A percentile compares a stretch with the other conserved stretches of the same genome.
Evolutionary conservation across 2,888 invertebrate species (phyloP).

Genomic region (Rhingia rostrata): DNA sequence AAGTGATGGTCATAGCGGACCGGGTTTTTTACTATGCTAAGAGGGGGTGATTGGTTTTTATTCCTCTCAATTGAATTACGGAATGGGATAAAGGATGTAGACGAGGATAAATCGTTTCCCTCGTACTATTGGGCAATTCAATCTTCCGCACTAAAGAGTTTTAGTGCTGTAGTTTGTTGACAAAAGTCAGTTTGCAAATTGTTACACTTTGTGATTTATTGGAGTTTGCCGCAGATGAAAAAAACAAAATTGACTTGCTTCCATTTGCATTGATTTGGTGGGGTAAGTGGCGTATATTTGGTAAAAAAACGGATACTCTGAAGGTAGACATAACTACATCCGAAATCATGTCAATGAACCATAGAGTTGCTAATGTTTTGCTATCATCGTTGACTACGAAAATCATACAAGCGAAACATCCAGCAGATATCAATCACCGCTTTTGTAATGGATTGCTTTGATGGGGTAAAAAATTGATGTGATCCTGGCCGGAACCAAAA

Average conservation of each 20-base stretch:
- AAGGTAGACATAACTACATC: background rate
- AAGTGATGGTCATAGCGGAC: constrained; percentile 56
- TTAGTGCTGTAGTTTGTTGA: constrained; percentile 60
- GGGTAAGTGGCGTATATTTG: background rate
- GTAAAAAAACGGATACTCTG: background rate
- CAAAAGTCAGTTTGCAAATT: constrained; percentile 51
- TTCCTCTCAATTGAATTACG: constrained; percentile 57
- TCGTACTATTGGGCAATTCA: constrained; percentile 37
- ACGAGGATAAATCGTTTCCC: constrained; percentile 48
- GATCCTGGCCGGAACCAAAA: too few relatives aligned
- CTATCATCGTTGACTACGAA: too few relatives aligned
- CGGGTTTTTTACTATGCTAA: constrained; percentile 49
- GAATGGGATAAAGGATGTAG: constrained; percentile 33
- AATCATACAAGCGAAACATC: too few relatives aligned
- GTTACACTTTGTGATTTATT: constrained; percentile 64
- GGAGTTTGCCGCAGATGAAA: constrained; percentile 1
- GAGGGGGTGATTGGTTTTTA: constrained; percentile 63
- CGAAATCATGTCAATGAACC: background rate
- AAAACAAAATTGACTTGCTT: background rate
- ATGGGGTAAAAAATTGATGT: too few relatives aligned
- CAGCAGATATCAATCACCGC: too few relatives aligned
- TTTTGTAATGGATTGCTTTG: too few relatives aligned
- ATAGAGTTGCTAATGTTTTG: too few relatives aligned
- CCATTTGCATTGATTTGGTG: constrained; percentile 10
- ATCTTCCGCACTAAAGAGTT: constrained; percentile 69